Conservation (phyloP, 2,888 invertebrate species). For the Charanyca ferruginea region DNA sequence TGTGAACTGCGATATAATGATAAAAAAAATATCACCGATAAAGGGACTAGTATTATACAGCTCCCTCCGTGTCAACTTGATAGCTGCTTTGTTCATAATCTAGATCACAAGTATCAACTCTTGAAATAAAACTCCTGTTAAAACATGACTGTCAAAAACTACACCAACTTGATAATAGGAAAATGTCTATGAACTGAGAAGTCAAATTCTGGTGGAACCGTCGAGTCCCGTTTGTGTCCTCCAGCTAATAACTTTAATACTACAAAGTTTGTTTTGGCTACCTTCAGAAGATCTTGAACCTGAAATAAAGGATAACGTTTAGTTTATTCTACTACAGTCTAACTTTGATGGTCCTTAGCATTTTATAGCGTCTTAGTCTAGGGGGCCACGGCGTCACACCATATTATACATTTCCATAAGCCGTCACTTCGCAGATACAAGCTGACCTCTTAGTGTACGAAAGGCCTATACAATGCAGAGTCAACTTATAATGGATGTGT, state of each 20-base stretch:
- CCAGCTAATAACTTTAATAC: conserved; percentile 97
- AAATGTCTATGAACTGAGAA: conserved; percentile 97
- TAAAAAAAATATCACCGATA: background rate
- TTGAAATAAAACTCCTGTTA: conserved; percentile 18
- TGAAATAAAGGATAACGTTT: conserved; percentile 78
- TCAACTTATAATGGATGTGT: too few relatives aligned
- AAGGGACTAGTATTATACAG: conserved; percentile 11
- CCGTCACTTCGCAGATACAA: too few relatives aligned
- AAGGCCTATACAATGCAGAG: too few relatives aligned
- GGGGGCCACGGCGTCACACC: too few relatives aligned
- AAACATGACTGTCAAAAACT: conserved; percentile 61
- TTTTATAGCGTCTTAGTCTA: too few relatives aligned
- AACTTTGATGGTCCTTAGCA: too few relatives aligned
- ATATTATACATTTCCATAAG: too few relatives aligned
- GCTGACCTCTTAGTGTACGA: too few relatives aligned
- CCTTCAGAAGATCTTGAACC: conserved; percentile 95
- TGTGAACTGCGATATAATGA: background rate
- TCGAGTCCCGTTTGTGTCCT: conserved; percentile 97
- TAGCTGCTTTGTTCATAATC: conserved; percentile 47
- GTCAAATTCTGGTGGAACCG: conserved; percentile 97
- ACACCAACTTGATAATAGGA: conserved; percentile 95
- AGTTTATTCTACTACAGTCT: background rate
- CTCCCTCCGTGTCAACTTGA: conserved; percentile 17
- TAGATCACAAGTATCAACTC: conserved; percentile 20
- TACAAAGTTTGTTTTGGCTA: conserved; percentile 98